Base-by-base conservation (phyloP, 2,113 vertebrate species). In the Epinephelus lanceolatus region DNA sequence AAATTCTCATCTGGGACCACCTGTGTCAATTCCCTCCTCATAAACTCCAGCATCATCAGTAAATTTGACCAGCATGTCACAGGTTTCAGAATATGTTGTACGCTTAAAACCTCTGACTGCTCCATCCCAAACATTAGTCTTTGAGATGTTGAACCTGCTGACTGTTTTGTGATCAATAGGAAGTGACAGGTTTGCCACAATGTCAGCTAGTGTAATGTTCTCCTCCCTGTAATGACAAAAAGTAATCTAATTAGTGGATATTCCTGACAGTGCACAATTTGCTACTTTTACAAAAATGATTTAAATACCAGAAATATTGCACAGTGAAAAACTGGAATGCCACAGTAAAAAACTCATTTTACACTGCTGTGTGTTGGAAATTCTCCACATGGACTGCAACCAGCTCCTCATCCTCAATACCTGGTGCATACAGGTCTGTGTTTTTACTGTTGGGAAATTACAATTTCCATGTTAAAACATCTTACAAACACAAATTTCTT, bases 41-140 rank as follows among this genome's bases (percentile, higher is more conserved):
- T 72, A 49, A 71, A 74, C 62, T 11, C 84, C 78, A 77, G 81
- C 33, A 37, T 37, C 7, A 86, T 89, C 85, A 49, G 76, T 89
- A 69, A 89, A 89, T 76, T 7, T 78, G 3, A 89, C 85, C 37
- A 86, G 76, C 76, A 89, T 82, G 76, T 88, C 83, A 83, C 30
- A 81, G 62, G 19, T 71, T 87, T 85, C 78, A 45, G 81, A 89
- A 51, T 62, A 87, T 55, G 70, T 65, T 75, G 37, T 37, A 79
- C 17, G 45, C 52, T 70, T 86, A 65, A 85, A 87, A 73, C 78
- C 78, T 63, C 71, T 79, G 56, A 85, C 57, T n/a, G 73, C 67
- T 21, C 73, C 61, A 49, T 77, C 72, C 66, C 83, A 85, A 23
- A 81, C 4, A 71, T 85, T 59, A 19, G 72, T 17, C n/a, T 59